Conservation (phyloP, 2,113 vertebrate genomes). For the Calonectris borealis region DNA sequence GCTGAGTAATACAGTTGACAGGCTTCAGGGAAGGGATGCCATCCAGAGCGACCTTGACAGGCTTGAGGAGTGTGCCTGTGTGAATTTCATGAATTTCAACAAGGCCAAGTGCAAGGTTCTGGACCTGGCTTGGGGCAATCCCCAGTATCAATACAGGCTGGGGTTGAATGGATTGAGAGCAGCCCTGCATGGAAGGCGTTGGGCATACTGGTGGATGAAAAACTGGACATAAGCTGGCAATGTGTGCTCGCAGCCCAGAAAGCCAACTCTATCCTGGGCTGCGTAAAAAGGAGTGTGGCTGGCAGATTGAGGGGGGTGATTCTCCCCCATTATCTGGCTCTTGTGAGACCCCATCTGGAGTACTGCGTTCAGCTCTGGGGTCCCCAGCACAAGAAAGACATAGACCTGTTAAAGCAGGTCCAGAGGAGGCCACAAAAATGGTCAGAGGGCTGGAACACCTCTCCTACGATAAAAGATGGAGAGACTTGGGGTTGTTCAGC, state of each 20-base stretch:
- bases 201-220: background rate
- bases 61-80: background rate
- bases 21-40: background rate
- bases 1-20: accelerated
- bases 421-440: background rate
- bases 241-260: accelerated
- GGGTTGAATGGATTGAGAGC: accelerated
- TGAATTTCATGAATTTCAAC: background rate
- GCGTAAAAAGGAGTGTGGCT: accelerated
- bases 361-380: background rate
- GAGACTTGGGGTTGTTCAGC: background rate
- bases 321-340: background rate
- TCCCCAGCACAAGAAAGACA: background rate
- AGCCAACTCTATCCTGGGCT: accelerated
- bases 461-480: background rate
- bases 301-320: accelerated
- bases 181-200: accelerated
- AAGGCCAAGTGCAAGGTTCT: background rate
- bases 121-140: accelerated
- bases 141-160: accelerated
- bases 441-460: background rate
- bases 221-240: background rate
- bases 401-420: background rate
- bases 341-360: background rate
- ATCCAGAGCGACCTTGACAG: background rate